These are phyloP conservation scores for Thaleichthys pacificus DNA, from an alignment of 2,797 vertebrate species.

Conservation along the genomic window DNA sequence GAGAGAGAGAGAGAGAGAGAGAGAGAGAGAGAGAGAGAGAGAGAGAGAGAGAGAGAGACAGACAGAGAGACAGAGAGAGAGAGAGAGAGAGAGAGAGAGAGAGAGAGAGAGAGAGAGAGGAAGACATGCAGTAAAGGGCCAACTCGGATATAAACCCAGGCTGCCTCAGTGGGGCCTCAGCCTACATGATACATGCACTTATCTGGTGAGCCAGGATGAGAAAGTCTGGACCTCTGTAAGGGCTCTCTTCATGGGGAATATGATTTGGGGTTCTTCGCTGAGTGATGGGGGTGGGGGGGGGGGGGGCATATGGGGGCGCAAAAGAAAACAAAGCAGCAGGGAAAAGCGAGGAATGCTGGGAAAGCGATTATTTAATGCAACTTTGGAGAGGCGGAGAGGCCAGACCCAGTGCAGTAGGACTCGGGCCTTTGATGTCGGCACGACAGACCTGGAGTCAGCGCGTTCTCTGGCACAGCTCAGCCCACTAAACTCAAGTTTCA, in stretches of 20 bases:
- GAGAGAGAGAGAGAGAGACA: too few species aligned
- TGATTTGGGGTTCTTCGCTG: slow-evolving; percentile 1
- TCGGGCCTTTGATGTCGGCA: slow-evolving; percentile 44
- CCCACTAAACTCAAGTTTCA: slow-evolving; percentile 65
- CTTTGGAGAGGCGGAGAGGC: slow-evolving; percentile 18
- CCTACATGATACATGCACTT: slow-evolving; percentile 2
- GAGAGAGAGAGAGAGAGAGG: too few species aligned
- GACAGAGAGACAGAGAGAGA: too few species aligned
- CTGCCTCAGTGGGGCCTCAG: background rate
- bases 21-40: too few species aligned
- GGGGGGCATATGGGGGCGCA: background rate
- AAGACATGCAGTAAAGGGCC: too few species aligned
- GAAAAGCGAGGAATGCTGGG: slow-evolving; percentile 17
- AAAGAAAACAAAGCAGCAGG: slow-evolving; percentile 17
- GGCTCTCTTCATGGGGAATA: slow-evolving; percentile 16
- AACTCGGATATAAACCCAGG: background rate
- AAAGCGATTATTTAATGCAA: slow-evolving; percentile 26
- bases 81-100: too few species aligned
- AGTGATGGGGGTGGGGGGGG: too few species aligned
- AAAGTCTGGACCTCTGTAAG: slow-evolving; percentile 16
- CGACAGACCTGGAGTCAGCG: slow-evolving; percentile 63
- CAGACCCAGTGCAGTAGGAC: slow-evolving; percentile 56
- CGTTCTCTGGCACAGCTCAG: slow-evolving; percentile 59
- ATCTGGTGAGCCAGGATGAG: slow-evolving; percentile 9
- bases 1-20: too few species aligned